Base-by-base conservation (phyloP, 2,797 vertebrate genomes). In the Agapornis canus region DNA sequence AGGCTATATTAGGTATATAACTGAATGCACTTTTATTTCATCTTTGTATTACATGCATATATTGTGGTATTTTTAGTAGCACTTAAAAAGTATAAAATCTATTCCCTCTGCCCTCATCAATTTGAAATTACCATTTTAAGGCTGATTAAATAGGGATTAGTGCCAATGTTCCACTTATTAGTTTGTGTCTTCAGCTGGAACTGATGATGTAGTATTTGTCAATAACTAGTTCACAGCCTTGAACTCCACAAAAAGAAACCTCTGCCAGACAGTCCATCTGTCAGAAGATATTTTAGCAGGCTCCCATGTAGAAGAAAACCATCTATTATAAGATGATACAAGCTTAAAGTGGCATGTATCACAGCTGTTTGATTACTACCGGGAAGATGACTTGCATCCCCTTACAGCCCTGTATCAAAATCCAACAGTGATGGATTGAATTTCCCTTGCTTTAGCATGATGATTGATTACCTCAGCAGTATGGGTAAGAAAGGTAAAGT, bases 141-240 rank as follows among this genome's bases (percentile, higher is more conserved):
- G 97, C 97, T 98, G 98, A 98, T 98, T 98, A 98, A 98, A 98
- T 98, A 97, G 97, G 97, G 97, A 98, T 98, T 98, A 98, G 98
- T 97, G 96, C 96, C 97, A 98, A 98, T 98, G 98, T 98, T 98
- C 97, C 97, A 98, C 98, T 98, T 98, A 98, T 98, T 98, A 98
- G 97, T 97, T 97, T 97, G 97, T 97, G 97, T 97, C 95, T 97
- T 98, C 98, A 98, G 80, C 97, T 98, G 97, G 97, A 98, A 98
- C 98, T 98, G 97, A 98, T 98, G 97, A 98, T 98, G 92, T 92
- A 97, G 96, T 98, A 98, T 98, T 98, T 97, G 97, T 98, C 98
- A 98, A 98, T 98, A 98, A 98, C 97, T 96, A 98, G 97, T 97
- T 98, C 97, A 95, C 87, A 97, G 97, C 96, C 95, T 96, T 96